Base-by-base conservation (phyloP, 2,888 invertebrate species). In the Linnaemya vulpina region DNA sequence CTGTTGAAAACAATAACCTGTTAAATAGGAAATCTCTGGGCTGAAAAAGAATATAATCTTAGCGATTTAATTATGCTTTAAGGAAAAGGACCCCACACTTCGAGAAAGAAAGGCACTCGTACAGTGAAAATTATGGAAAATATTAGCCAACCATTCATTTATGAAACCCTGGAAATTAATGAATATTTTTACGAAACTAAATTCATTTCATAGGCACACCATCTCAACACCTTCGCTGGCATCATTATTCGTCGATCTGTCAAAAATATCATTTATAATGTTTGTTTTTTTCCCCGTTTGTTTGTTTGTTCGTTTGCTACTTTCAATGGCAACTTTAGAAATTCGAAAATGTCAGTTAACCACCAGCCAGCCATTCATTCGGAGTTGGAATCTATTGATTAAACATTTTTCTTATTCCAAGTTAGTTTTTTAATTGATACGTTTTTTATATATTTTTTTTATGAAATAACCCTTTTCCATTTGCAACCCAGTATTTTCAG, bases 191-290 rank as follows among this genome's bases (percentile, higher is more conserved):
- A 30, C 10, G 11, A 38, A 60, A 20, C 8, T 15, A 17, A 60
- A 58, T 58, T 58, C 30, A 35, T 58, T 58, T n/a, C 11, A 58
- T 20, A 60, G 68, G 43, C 53, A 71, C 40, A 75, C 70, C n/a
- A 62, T 82, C 82, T 82, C 82, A 85, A 79, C 85, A 85, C 78
- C 82, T 82, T 60, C 22, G 71, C 71, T 78, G 58, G 78, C 82
- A 70, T 75, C 55, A 82, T 82, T 75, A 73, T 78, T 79, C 71
- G 75, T 82, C 75, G 71, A 82, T 82, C 67, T 82, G 75, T 85
- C 71, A 75, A 79, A 85, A 75, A 71, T 75, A 85, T 85, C 79
- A 85, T 85, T 85, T 85, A 85, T 85, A 62, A 75, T 71, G 40
- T 82, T 75, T 1, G 11, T 20, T 25, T 15, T 38, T 77, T 8